Evolutionary conservation across 2,888 invertebrate species (phyloP).

Genomic region (Microdon myrmicae): DNA sequence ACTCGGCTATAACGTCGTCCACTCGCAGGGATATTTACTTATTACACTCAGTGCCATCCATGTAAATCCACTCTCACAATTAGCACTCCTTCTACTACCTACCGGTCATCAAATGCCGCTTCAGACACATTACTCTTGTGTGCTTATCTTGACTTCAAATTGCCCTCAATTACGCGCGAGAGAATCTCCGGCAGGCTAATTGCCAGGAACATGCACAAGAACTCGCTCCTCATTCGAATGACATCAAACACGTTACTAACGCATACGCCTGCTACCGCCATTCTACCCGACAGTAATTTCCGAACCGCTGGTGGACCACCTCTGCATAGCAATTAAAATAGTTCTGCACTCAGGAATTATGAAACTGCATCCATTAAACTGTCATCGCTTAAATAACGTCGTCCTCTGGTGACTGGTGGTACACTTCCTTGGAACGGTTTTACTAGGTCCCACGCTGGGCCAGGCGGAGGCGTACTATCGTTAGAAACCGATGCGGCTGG

Average conservation of each 20-base stretch:
- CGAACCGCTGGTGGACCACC: constrained; percentile 9
- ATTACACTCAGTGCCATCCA: too few relatives aligned
- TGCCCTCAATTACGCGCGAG: constrained; percentile 35
- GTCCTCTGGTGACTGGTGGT: constrained; percentile 18
- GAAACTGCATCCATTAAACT: constrained; percentile 49
- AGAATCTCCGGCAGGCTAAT: constrained; percentile 30
- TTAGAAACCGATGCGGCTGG: constrained; percentile 28
- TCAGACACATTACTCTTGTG: constrained; percentile 27
- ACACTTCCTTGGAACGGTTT: constrained; percentile 19
- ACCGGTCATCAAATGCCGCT: constrained; percentile 6
- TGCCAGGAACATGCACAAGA: constrained; percentile 43
- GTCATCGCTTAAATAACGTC: constrained; percentile 42
- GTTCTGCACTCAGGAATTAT: constrained; percentile 45
- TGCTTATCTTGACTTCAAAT: constrained; percentile 39
- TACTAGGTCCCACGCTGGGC: constrained; percentile 20
- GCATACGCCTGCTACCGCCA: not conserved
- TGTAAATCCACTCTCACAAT: too few relatives aligned
- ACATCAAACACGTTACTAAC: constrained; percentile 41
- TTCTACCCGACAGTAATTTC: constrained; percentile 9
- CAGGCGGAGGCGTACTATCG: constrained; percentile 11
- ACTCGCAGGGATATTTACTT: too few relatives aligned
- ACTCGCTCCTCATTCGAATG: constrained; percentile 40
- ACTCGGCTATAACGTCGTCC: too few relatives aligned
- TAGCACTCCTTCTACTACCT: too few relatives aligned
- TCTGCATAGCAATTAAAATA: constrained; percentile 50